Percentiles rank a stretch among this genome's conserved stretches.
phyloP scores from a whole-genome alignment of 2,888 invertebrate genomes.

The Pemphredon lugubris region DNA sequence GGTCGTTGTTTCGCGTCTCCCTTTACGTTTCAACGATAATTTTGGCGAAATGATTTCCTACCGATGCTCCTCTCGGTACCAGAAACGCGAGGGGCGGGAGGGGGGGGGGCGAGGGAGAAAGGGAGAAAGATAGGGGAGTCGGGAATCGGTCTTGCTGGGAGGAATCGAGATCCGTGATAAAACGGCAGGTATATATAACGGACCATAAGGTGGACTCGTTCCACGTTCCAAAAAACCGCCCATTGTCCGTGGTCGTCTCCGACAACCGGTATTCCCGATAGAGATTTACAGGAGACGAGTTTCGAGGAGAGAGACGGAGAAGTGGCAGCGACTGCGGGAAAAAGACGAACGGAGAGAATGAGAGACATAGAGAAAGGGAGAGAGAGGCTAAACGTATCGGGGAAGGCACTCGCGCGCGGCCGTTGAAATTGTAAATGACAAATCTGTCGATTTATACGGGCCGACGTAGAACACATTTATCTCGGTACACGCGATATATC shows the following conservation, averaged over 20 bases:
- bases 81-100: not conserved
- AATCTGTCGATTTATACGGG: conserved; percentile 56
- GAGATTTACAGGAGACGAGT: conserved; percentile 70
- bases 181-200: conserved; percentile 52
- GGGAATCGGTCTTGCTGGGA: conserved; percentile 38
- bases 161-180: conserved; percentile 51
- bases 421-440: conserved; percentile 65
- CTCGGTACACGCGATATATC: conserved; percentile 19
- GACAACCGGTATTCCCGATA: conserved; percentile 71
- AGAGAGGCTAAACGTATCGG: conserved; percentile 33
- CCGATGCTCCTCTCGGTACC: not conserved
- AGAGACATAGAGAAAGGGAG: conserved; percentile 21
- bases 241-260: conserved; percentile 69
- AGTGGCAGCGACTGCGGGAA: too few species aligned
- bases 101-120: conserved; percentile 1
- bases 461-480: conserved; percentile 7
- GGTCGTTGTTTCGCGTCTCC: too few species aligned
- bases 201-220: conserved; percentile 67
- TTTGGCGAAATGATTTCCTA: conserved; percentile 9
- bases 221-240: conserved; percentile 70
- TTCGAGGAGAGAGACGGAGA: conserved; percentile 36
- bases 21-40: too few species aligned
- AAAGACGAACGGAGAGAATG: conserved; percentile 15
- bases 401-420: conserved; percentile 48
- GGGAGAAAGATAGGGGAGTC: not conserved